Percentiles rank a stretch among this genome's conserved stretches.
These are phyloP conservation scores for Stictonetta naevosa DNA, from an alignment of 2,113 vertebrate genomes.

Conservation along the genomic window DNA sequence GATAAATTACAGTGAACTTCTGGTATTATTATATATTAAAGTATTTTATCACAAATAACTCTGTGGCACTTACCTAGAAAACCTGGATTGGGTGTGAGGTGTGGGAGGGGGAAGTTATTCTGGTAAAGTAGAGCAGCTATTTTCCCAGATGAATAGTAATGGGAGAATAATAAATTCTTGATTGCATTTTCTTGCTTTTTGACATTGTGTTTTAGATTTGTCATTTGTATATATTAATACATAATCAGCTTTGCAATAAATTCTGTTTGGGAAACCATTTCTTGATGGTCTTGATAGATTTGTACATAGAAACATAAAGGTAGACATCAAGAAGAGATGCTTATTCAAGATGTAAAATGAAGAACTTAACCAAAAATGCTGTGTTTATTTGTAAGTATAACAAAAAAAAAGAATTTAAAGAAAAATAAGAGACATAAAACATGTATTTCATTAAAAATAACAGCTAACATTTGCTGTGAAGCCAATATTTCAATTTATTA, in stretches of 20 bases:
- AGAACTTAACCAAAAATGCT: conserved; percentile 15
- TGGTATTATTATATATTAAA: conserved; percentile 15
- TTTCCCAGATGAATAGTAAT: conserved; percentile 73
- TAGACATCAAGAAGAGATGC: conserved; percentile 1
- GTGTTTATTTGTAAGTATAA: not conserved
- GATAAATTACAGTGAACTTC: conserved; percentile 38
- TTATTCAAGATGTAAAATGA: conserved; percentile 31
- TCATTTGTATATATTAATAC: conserved; percentile 80
- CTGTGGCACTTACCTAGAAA: conserved; percentile 14
- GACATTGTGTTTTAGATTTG: conserved; percentile 75
- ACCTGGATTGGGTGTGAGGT: not conserved
- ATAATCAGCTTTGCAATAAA: conserved; percentile 77
- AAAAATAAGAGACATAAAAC: not conserved
- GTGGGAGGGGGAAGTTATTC: conserved; percentile 40
- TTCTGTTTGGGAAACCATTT: conserved; percentile 68
- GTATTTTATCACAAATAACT: conserved; percentile 26
- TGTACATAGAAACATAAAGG: conserved; percentile 42
- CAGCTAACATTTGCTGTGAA: conserved; percentile 31
- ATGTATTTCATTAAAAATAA: not conserved
- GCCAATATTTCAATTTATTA: not conserved
- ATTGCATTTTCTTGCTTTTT: conserved; percentile 77
- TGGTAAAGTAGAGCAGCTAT: conserved; percentile 57
- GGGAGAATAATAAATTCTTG: conserved; percentile 72
- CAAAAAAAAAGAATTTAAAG: not conserved
- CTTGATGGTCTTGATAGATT: conserved; percentile 70